Conservation (phyloP, 2,888 invertebrate genomes). For the Caenorhabditis becei region DNA sequence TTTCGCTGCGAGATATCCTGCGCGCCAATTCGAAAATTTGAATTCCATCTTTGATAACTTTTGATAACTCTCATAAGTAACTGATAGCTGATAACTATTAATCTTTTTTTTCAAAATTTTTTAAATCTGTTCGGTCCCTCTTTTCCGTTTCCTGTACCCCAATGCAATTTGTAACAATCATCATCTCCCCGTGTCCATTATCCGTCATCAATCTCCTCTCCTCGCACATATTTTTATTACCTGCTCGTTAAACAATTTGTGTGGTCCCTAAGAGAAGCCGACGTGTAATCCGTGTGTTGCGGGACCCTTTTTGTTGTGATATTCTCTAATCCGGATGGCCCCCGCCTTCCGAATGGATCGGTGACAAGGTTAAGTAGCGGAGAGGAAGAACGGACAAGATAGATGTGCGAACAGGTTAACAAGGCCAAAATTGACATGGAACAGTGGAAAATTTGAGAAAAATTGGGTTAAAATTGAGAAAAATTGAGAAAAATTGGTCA, state of each 20-base stretch:
- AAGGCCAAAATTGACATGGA: no score
- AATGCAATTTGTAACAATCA: not conserved
- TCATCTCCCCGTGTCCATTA: not conserved
- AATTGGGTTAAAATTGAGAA: no score
- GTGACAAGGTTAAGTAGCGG: not conserved
- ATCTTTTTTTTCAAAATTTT: no score
- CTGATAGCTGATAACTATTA: no score
- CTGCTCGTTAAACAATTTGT: conserved; percentile 4
- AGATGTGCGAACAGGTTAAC: conserved; percentile 2
- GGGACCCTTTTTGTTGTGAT: not conserved
- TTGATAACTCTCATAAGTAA: no score
- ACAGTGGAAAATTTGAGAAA: no score
- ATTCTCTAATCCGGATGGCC: not conserved
- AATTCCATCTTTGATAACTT: no score
- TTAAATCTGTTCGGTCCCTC: not conserved
- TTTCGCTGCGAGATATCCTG: no score
- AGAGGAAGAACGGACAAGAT: not conserved
- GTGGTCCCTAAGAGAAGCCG: not conserved
- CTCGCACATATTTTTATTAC: not conserved
- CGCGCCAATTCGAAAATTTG: no score
- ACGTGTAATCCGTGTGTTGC: not conserved
- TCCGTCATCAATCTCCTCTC: not conserved
- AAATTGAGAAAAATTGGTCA: no score
- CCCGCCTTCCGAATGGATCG: not conserved
- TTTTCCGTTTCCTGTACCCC: not conserved